These are phyloP conservation scores for Antennarius striatus DNA, from an alignment of 2,113 vertebrate species.

Conservation along the genomic window DNA sequence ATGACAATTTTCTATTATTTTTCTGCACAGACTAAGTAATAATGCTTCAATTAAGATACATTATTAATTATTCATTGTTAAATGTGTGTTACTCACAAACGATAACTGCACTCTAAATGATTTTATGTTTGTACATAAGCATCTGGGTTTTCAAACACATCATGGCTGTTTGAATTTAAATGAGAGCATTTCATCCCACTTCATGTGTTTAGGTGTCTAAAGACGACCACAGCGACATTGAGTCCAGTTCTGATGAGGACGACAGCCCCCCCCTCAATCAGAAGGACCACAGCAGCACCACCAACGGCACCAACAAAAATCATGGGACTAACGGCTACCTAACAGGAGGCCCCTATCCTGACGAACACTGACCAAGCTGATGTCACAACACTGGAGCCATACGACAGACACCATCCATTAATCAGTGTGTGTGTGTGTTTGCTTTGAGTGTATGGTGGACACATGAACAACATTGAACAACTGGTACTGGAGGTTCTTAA, in stretches of 20 bases:
- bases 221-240: conserved; percentile 94
- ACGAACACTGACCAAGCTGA: conserved; percentile 86
- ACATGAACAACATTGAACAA: conserved; percentile 81
- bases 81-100: too few species aligned
- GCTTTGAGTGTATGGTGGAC: conserved; percentile 51
- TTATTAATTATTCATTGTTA: too few species aligned
- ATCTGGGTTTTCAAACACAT: too few species aligned
- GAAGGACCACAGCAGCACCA: conserved; percentile 82
- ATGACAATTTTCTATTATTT: too few species aligned
- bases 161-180: neutral
- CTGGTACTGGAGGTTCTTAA: conserved; percentile 84
- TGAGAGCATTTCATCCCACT: conserved; percentile 15
- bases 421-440: conserved; percentile 44
- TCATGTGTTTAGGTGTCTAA: conserved; percentile 85
- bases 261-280: conserved; percentile 81
- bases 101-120: too few species aligned
- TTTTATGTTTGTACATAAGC: too few species aligned
- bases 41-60: too few species aligned
- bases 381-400: conserved; percentile 54
- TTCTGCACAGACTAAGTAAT: too few species aligned
- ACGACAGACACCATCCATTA: conserved; percentile 60
- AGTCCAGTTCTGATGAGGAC: conserved; percentile 97
- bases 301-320: conserved; percentile 89
- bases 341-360: conserved; percentile 79
- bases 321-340: conserved; percentile 93